Evolutionary conservation across 2,797 vertebrate genomes (phyloP).

Genomic region (Labroides dimidiatus): DNA sequence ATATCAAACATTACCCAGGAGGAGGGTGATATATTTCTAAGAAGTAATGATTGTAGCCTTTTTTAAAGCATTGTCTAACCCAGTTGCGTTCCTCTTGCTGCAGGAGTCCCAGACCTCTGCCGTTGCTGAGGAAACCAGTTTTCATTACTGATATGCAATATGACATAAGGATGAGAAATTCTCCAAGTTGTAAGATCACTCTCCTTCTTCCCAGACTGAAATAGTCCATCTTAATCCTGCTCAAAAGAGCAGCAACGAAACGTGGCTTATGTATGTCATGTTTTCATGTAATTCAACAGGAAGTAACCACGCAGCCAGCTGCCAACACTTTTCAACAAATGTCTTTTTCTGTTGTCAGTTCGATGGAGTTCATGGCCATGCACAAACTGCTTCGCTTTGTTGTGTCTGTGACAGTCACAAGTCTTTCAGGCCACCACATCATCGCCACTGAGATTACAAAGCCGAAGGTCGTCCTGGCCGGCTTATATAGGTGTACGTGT

Average conservation of each 20-base stretch:
- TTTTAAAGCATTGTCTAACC: neutral
- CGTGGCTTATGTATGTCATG: constrained; percentile 34
- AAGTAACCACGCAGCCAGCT: constrained; percentile 13
- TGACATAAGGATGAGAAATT: constrained; percentile 32
- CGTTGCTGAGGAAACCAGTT: neutral
- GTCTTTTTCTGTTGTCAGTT: constrained; percentile 39
- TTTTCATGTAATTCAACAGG: constrained; percentile 18
- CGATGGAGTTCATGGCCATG: constrained; percentile 49
- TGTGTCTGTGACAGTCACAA: constrained; percentile 57
- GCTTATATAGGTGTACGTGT: constrained; percentile 17
- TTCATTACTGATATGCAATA: constrained; percentile 16
- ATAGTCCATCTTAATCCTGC: constrained; percentile 14
- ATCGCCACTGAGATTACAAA: constrained; percentile 59
- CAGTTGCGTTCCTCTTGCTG: neutral
- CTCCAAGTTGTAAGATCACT: constrained; percentile 13
- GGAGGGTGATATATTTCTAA: neutral
- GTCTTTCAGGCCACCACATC: constrained; percentile 52
- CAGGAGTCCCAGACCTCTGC: neutral
- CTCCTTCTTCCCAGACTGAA: constrained; percentile 9
- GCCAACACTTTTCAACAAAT: constrained; percentile 14
- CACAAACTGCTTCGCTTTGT: constrained; percentile 42
- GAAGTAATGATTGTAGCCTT: constrained; percentile 3
- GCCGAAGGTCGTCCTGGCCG: constrained; percentile 48
- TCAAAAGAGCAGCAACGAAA: constrained; percentile 1
- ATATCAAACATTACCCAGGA: neutral